These are phyloP conservation scores for Pedetes capensis DNA, from an alignment of 2,113 vertebrate species.

Conservation along the genomic window DNA sequence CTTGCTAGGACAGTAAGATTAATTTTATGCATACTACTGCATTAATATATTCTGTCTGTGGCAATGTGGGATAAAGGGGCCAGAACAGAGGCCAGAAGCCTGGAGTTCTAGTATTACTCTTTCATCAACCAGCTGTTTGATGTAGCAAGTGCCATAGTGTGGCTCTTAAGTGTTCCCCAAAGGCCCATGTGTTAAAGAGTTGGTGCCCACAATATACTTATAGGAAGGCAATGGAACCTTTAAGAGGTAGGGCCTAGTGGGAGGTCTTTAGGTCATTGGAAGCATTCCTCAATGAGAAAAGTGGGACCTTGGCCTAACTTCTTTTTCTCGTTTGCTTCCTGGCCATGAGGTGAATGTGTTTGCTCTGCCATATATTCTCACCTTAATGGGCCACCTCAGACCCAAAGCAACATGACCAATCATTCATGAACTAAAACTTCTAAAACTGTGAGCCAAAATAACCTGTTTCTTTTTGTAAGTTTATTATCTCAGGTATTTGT, in stretches of 20 bases:
- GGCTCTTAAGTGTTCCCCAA: neutral
- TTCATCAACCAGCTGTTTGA: neutral
- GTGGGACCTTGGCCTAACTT: neutral
- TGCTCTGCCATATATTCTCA: neutral
- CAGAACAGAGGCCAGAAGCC: neutral
- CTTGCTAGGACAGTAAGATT: neutral
- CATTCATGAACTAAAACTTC: neutral
- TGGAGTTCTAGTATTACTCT: neutral
- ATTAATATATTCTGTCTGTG: neutral
- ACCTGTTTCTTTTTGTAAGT: neutral
- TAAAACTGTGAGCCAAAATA: neutral
- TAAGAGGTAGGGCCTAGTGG: neutral
- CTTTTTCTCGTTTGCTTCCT: neutral
- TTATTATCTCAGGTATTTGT: neutral
- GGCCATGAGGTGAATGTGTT: neutral
- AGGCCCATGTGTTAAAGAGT: neutral
- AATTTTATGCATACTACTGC: neutral
- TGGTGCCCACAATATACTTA: neutral
- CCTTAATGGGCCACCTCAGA: neutral
- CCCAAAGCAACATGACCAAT: neutral
- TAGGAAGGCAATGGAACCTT: neutral
- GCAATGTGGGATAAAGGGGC: neutral
- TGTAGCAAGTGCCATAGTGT: neutral
- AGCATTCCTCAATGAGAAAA: neutral
- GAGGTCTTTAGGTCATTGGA: neutral